Evolutionary conservation across 2,113 vertebrate genomes (phyloP).

Genomic region (Scartelaos histophorus): DNA sequence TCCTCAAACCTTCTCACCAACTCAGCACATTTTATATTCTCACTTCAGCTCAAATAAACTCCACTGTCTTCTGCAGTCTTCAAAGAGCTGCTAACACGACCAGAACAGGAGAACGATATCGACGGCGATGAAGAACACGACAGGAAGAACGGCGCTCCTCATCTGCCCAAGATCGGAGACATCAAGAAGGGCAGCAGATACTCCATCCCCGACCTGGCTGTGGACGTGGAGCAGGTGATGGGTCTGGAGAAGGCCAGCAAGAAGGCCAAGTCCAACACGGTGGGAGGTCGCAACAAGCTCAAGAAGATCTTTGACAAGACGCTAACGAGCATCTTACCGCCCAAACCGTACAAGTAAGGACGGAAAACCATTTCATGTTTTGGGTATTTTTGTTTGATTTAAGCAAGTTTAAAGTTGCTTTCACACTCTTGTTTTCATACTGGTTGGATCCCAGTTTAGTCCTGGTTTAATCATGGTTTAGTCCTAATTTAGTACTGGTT

Average conservation of each 20-base stretch:
- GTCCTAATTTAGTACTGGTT: no score
- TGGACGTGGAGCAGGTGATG: conserved; percentile 97
- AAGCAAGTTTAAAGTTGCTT: no score
- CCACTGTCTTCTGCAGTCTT: conserved; percentile 79
- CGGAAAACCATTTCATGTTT: neutral
- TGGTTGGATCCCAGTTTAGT: no score
- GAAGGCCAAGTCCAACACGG: conserved; percentile 93
- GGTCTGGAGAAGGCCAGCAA: conserved; percentile 95
- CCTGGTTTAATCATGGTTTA: no score
- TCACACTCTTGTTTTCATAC: no score
- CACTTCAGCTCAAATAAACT: neutral
- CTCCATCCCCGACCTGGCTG: conserved; percentile 96
- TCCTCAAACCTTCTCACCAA: neutral
- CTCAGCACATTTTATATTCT: neutral
- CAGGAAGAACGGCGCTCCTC: conserved; percentile 91
- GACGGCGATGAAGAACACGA: conserved; percentile 87
- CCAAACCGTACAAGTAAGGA: conserved; percentile 96
- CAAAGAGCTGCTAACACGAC: conserved; percentile 91
- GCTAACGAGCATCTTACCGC: conserved; percentile 96
- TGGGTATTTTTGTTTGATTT: no score
- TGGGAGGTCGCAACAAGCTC: conserved; percentile 94
- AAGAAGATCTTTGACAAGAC: conserved; percentile 99
- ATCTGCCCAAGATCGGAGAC: conserved; percentile 97
- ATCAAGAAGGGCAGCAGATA: conserved; percentile 97
- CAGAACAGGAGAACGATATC: conserved; percentile 83